Evolutionary conservation across 2,113 vertebrate genomes (phyloP), one percentile per base, ranked within the genome.

Genomic region (Hippopotamus amphibius): DNA sequence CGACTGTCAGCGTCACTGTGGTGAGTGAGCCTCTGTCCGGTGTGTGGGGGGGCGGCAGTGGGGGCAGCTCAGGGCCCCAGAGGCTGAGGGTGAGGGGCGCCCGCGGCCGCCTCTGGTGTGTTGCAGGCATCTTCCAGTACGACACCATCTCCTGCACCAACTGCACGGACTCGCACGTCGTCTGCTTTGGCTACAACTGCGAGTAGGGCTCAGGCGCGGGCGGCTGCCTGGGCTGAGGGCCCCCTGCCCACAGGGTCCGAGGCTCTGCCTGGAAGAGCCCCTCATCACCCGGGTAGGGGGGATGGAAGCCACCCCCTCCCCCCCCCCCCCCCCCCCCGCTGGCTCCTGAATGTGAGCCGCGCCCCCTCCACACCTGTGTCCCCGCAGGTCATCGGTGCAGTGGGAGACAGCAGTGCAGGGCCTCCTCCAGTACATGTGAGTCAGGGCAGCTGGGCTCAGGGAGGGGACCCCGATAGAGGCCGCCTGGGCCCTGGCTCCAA

Each of bases 141-240:
- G 43, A 97, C 14, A 96, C 97, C 14, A 48, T 98, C 91, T 97
- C 97, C 17, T 98, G 98, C 77, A 28, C 0, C 41, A 97, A 96
- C 28, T 98, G 98, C 72, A 97, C 85, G 0, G 50, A 95, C 77
- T 97, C 97, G 0, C 96, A 89, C 0, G 85, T 96, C 1, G 11
- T 95, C 48, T 98, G 98, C 84, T 98, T 98, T 46, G 98, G 98
- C 79, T 98, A 98, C 89, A 97, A 97, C 65, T 98, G 98, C 97
- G 69, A 97, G 97, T 97, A 97, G 17, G 97, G 41, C 84, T 61
- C 24, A 1, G 19, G 50, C 1, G 5, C 0, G 4, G 24, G 43
- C 19, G 14, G 4, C 33, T 8, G 14, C 28, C 37, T n/a, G 28
- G 48, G 85, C 50, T 8, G 21, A 50, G 50, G 50, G 50, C 19